These are phyloP conservation scores for Ischnura elegans DNA, from an alignment of 2,888 invertebrate species.

Conservation along the genomic window DNA sequence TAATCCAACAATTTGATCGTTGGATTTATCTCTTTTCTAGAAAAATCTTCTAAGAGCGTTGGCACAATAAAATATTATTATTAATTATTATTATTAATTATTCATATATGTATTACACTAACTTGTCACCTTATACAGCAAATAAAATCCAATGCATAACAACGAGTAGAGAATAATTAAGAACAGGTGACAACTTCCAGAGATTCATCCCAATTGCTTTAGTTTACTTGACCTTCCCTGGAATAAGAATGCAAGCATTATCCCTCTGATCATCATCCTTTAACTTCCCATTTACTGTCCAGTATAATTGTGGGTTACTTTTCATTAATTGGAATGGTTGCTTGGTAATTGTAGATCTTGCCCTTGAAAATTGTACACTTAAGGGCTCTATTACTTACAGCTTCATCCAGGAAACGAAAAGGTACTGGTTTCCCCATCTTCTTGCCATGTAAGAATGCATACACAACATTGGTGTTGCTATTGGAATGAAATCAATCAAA, in stretches of 20 bases:
- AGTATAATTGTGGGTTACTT: conserved; percentile 84
- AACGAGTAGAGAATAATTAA: neutral
- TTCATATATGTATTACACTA: neutral
- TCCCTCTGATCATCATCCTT: conserved; percentile 82
- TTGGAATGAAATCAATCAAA: conserved; percentile 61
- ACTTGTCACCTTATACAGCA: conserved; percentile 19
- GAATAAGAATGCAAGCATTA: conserved; percentile 85
- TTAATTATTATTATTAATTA: no score
- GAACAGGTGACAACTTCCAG: neutral
- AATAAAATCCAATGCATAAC: conserved; percentile 17
- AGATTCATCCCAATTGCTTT: neutral
- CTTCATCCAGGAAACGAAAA: conserved; percentile 86
- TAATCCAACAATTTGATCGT: no score
- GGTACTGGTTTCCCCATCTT: conserved; percentile 86
- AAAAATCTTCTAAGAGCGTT: no score
- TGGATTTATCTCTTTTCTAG: no score
- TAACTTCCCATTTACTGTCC: conserved; percentile 88
- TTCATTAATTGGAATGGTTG: conserved; percentile 82
- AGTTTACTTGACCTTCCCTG: conserved; percentile 82
- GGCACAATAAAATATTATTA: no score
- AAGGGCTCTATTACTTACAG: conserved; percentile 86
- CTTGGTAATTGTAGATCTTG: conserved; percentile 78
- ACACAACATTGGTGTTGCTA: conserved; percentile 76
- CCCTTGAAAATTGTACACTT: conserved; percentile 85
- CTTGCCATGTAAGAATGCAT: conserved; percentile 87